Evolutionary conservation across 2,797 vertebrate genomes (phyloP), one percentile per base, ranked within the genome.

Genomic region (Antennarius maculatus): DNA sequence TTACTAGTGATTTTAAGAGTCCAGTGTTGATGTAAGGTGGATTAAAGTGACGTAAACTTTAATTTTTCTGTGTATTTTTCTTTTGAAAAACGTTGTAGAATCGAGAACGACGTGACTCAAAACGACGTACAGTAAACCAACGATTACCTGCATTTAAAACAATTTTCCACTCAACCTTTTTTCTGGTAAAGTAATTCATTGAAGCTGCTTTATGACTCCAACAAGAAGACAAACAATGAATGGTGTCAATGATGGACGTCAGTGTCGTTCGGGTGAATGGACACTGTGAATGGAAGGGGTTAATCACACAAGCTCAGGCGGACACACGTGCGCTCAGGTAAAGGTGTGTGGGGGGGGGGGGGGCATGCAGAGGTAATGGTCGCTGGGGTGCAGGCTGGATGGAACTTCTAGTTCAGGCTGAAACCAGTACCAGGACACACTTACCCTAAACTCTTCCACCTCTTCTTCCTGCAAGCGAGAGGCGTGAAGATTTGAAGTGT

Each of bases 371-470:
- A 61, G 83, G 56, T 76, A 65, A 65, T 70, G 65, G 81, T 77
- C 74, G 55, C 3, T 64, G 54, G 73, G 61, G 92, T 94, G 95
- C 93, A 93, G 72, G 66, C 88, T 85, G 89, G 84, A 83, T 6
- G 65, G 28, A 66, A 54, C 66, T 69, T 78, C 65, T 69, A 76
- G 72, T 31, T 51, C 65, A 52, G 71, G 85, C 68, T 71, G 72
- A 74, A 67, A 77, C 74, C 48, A 5, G 81, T 55, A 54, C 69
- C 77, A 70, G 80, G 69, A 86, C 92, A 84, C 83, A 98, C 97
- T 98, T 96, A 98, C 97, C 97, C 97, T 94, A 99, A 95, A 96
- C 97, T 99, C 93, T 97, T 98, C 97, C 97, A 99, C 93, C 96
- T 97, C 96, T 98, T 99, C 96, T 99, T 99, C 96, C 97, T 99